A percentile compares a stretch with the other conserved stretches of the same genome.
Conservation (phyloP, 2,797 vertebrate genomes). For the Pseudochirops cupreus region DNA sequence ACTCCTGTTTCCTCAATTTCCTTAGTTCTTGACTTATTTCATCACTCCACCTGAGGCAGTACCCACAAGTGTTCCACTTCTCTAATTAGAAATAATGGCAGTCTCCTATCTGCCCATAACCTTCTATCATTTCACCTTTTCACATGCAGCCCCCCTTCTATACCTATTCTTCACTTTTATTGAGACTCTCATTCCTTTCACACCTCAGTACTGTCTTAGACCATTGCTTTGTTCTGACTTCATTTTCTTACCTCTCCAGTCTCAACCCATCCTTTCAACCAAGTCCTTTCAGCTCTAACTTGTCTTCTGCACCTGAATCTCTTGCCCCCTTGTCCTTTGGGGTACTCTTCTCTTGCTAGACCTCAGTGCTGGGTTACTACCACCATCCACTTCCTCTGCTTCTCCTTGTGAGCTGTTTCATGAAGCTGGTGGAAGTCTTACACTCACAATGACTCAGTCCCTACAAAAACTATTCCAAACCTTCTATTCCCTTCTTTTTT, state of each 20-base stretch:
- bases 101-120: not conserved
- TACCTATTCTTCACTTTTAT: not conserved
- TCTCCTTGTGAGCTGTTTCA: not conserved
- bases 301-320: not conserved
- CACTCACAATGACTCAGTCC: not conserved
- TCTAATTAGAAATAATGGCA: not conserved
- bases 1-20: not conserved
- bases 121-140: not conserved
- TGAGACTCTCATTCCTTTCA: not conserved
- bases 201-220: not conserved
- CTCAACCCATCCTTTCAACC: not conserved
- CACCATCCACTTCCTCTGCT: not conserved
- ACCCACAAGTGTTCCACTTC: not conserved
- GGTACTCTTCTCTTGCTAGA: not conserved
- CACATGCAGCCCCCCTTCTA: not conserved
- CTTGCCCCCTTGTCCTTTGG: not conserved
- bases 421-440: not conserved
- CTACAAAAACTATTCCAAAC: not conserved
- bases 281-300: not conserved
- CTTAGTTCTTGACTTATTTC: not conserved
- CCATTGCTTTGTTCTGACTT: not conserved
- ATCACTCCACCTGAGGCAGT: not conserved
- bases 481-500: not conserved
- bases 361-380: not conserved
- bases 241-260: not conserved